phyloP scores from a whole-genome alignment of 92 coral and sea anemone genomes.

The Desmophyllum pertusum region DNA sequence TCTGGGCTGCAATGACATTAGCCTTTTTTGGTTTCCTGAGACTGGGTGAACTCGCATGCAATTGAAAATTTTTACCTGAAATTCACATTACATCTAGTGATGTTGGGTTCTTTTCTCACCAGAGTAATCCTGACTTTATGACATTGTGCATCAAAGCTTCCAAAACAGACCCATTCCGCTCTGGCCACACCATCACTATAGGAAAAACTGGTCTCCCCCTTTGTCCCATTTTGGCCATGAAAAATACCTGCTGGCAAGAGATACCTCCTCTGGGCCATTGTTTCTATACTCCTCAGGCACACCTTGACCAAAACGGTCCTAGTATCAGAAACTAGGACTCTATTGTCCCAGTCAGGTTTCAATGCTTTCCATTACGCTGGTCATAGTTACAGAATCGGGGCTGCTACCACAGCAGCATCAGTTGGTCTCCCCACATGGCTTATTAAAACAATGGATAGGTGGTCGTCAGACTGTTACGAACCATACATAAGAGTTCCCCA shows the following conservation, averaged over 20 bases:
- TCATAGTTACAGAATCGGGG: constrained; percentile 58
- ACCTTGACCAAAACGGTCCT: constrained; percentile 37
- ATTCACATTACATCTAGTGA: constrained; percentile 35
- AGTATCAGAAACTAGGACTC: constrained; percentile 28
- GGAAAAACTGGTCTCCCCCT: constrained; percentile 29
- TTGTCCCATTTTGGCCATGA: constrained; percentile 47
- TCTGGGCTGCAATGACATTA: constrained; percentile 63
- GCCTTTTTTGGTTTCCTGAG: constrained; percentile 64
- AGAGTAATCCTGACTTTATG: constrained; percentile 3
- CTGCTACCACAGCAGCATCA: constrained; percentile 50
- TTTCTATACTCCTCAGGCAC: constrained; percentile 41
- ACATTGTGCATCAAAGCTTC: constrained; percentile 13
- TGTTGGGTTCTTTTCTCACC: constrained; percentile 32
- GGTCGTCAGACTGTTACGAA: constrained; percentile 58
- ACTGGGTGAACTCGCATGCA: constrained; percentile 64
- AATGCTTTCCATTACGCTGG: constrained; percentile 26
- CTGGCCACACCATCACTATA: constrained; percentile 43
- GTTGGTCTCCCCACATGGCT: constrained; percentile 39
- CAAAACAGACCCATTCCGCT: constrained; percentile 54
- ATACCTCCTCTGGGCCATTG: constrained; percentile 22
- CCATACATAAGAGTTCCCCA: constrained; percentile 39
- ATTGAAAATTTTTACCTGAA: constrained; percentile 26
- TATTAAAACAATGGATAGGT: constrained; percentile 39
- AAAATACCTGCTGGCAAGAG: constrained; percentile 17
- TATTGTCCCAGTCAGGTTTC: constrained; percentile 25